Base-by-base conservation (phyloP, 2,797 vertebrate species). In the Poecilia gillii region DNA sequence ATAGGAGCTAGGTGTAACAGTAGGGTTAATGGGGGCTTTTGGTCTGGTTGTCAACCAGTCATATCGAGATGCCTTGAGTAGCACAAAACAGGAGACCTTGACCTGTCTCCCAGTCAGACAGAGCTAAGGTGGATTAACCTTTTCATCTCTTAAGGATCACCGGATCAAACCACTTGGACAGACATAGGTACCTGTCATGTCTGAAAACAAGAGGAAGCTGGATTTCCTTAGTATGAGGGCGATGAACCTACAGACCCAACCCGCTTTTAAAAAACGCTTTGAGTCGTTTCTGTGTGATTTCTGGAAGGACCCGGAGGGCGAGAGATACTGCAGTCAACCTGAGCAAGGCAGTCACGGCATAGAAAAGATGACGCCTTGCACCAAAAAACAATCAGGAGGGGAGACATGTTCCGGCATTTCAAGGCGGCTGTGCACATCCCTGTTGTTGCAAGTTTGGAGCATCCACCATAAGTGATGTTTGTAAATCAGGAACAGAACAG, bases 41-140 rank as follows among this genome's bases (percentile, higher is more conserved):
- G 41, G 39, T 74, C 51, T 0, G 18, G 41, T 75, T 75, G 36
- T 79, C 73, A 86, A 77, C 85, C 91, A 92, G 90, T 92, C 77
- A 81, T 75, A 86, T 55, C 2, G 23, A 88, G 73, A 59, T n/a
- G 62, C n/a, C 39, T 72, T 80, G 75, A 57, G 75, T 46, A 68
- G 36, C n/a, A 68, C 64, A 55, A 81, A 80, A 80, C 82, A 64
- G 78, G 72, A 87, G 77, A 23, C 49, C 36, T 31, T 47, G 33
- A 75, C 5, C 13, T 16, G 39, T 47, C 59, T 73, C 33, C 81
- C 55, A 77, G 83, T 80, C 79, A 6, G 7, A 72, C 43, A 28
- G 13, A 25, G 13, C 72, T 33, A 84, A 78, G 81, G 74, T 80
- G 89, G 87, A 90, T 93, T 93, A 91, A 91, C 84, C 89, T 93